These are phyloP conservation scores for Mesaphorura yosii DNA, from an alignment of 1,140 invertebrate species.

Conservation along the genomic window DNA sequence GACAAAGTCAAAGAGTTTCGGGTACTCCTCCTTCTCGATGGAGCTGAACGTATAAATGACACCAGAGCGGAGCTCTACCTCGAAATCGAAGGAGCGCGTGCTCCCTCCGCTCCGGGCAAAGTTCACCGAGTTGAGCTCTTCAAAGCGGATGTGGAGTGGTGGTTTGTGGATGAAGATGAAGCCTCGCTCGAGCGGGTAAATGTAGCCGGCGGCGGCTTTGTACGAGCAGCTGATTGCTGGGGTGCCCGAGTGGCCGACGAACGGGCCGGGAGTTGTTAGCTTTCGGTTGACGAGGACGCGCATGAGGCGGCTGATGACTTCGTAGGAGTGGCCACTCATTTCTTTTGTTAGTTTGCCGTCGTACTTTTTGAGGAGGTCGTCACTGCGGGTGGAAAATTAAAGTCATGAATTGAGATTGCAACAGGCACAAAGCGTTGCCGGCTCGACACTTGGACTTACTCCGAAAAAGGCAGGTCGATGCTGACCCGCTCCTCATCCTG, in stretches of 20 bases:
- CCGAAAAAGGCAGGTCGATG: constrained; percentile 81
- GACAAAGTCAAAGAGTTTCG: constrained; percentile 91
- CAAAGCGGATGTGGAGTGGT: constrained; percentile 92
- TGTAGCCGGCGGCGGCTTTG: constrained; percentile 91
- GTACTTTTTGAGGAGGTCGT: too few relatives aligned
- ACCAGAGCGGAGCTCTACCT: constrained; percentile 84
- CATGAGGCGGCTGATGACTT: not conserved
- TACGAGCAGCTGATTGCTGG: constrained; percentile 91
- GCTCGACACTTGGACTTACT: constrained; percentile 46
- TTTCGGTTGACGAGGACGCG: too few relatives aligned
- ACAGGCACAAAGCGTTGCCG: too few relatives aligned
- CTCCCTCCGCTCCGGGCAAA: constrained; percentile 93
- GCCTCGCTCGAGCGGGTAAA: constrained; percentile 95
- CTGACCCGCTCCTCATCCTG: constrained; percentile 75
- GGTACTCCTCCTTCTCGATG: constrained; percentile 98
- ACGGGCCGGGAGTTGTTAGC: constrained; percentile 85
- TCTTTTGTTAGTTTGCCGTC: not conserved
- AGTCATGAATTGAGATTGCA: too few relatives aligned
- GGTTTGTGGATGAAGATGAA: constrained; percentile 99
- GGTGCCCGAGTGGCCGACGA: constrained; percentile 74
- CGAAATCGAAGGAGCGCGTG: constrained; percentile 94
- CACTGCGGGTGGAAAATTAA: too few relatives aligned
- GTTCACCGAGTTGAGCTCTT: constrained; percentile 90
- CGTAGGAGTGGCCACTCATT: not conserved
- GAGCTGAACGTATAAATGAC: constrained; percentile 89